These are phyloP conservation scores for Tauraco hartlaubi DNA, from an alignment of 2,797 vertebrate genomes.

Conservation along the genomic window DNA sequence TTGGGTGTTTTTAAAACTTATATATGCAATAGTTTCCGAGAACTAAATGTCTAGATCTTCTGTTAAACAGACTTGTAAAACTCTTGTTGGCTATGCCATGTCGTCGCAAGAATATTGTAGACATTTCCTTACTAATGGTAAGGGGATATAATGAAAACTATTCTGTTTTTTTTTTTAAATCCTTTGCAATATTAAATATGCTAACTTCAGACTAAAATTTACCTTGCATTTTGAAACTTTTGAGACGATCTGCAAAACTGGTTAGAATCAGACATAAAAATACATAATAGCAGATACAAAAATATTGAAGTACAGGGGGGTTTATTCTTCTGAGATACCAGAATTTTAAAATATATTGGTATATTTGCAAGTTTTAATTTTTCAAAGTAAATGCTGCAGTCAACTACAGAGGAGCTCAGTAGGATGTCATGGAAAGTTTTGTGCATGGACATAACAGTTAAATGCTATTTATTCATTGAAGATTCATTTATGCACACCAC, in stretches of 20 bases:
- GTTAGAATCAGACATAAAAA: not conserved
- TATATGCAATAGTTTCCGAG: not conserved
- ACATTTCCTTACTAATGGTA: not conserved
- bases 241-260: not conserved
- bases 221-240: not conserved
- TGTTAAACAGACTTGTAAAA: not conserved
- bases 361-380: not conserved
- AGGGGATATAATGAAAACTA: not conserved
- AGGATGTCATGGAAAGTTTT: not conserved
- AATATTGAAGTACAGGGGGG: not conserved
- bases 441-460: not conserved
- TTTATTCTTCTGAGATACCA: not conserved
- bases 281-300: not conserved
- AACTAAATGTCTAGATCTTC: not conserved
- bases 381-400: not conserved
- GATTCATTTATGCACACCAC: not conserved
- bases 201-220: not conserved
- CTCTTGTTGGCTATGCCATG: not conserved
- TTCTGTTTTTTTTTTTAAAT: rapidly evolving
- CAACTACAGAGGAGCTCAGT: not conserved
- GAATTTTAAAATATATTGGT: not conserved
- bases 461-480: not conserved
- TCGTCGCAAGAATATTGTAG: not conserved
- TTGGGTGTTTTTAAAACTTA: not conserved
- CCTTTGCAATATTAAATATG: not conserved